Evolutionary conservation across 2,888 invertebrate species (phyloP).

Genomic region (Scaptomyza flava): DNA sequence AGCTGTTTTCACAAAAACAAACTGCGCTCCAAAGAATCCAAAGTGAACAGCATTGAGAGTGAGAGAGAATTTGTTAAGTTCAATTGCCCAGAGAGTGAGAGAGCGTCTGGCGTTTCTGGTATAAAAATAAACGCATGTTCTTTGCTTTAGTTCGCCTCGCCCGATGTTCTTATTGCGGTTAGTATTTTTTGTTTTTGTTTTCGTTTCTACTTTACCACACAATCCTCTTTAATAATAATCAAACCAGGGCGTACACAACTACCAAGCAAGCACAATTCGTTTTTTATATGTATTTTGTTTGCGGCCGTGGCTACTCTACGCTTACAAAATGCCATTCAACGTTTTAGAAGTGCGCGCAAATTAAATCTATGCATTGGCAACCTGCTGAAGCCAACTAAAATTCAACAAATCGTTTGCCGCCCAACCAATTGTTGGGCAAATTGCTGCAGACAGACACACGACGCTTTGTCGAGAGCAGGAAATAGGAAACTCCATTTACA

Average conservation of each 20-base stretch:
- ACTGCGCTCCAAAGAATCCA: slow-evolving; percentile 31
- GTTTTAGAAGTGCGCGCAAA: slow-evolving; percentile 48
- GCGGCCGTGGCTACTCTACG: slow-evolving; percentile 40
- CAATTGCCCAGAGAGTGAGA: slow-evolving; percentile 10
- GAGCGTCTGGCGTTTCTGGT: slow-evolving; percentile 39
- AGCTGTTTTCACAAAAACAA: slow-evolving; percentile 58
- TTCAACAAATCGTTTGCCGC: slow-evolving; percentile 38
- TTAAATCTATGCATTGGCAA: slow-evolving; percentile 28
- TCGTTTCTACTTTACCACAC: slow-evolving; percentile 47
- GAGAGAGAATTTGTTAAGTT: slow-evolving; percentile 42
- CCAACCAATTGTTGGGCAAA: slow-evolving; percentile 45
- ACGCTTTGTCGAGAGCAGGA: slow-evolving; percentile 40
- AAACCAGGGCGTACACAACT: slow-evolving; percentile 42
- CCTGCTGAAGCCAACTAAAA: slow-evolving; percentile 26
- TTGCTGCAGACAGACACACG: slow-evolving; percentile 39
- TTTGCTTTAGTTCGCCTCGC: slow-evolving; percentile 43
- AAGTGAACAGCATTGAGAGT: slow-evolving; percentile 25
- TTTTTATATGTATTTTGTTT: neutral
- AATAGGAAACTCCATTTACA: slow-evolving; percentile 69
- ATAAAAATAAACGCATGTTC: slow-evolving; percentile 58
- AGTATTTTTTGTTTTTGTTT: slow-evolving; percentile 41
- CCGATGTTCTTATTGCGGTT: slow-evolving; percentile 45
- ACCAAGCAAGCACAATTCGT: slow-evolving; percentile 11
- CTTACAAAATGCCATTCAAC: slow-evolving; percentile 11
- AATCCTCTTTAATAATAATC: slow-evolving; percentile 36